Conservation (phyloP, 2,797 vertebrate species). For the Carduelis carduelis region DNA sequence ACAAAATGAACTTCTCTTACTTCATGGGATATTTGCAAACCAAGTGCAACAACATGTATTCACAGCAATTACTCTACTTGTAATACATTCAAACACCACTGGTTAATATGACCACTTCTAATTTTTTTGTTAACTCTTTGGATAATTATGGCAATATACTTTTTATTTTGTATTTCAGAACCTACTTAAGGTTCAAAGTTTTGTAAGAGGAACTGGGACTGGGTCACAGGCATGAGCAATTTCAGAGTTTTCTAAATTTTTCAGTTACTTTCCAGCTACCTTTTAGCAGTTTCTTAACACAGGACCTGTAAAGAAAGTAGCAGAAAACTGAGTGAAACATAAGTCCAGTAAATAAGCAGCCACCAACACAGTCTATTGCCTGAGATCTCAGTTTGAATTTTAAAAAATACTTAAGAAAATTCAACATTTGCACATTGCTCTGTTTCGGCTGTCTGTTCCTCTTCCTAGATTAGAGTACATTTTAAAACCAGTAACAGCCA, state of each 20-base stretch:
- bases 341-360: not conserved
- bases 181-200: not conserved
- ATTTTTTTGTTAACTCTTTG: not conserved
- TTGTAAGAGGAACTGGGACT: not conserved
- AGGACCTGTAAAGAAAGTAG: not conserved
- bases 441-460: not conserved
- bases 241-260: not conserved
- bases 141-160: not conserved
- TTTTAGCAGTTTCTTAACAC: not conserved
- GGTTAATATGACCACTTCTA: not conserved
- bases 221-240: rapidly evolving
- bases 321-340: not conserved
- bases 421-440: not conserved
- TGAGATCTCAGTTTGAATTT: not conserved
- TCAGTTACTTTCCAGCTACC: not conserved
- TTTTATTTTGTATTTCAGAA: not conserved
- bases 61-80: not conserved
- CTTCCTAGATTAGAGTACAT: not conserved
- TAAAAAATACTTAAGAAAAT: not conserved
- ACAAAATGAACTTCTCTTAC: not conserved
- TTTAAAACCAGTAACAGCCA: not conserved
- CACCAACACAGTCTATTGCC: not conserved
- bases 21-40: not conserved
- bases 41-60: not conserved
- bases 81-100: not conserved